Evolutionary conservation across 1,140 invertebrate genomes (phyloP), one percentile per base, ranked within the genome.

Genomic region (Pachyrhynchus sulphureomaculatus): DNA sequence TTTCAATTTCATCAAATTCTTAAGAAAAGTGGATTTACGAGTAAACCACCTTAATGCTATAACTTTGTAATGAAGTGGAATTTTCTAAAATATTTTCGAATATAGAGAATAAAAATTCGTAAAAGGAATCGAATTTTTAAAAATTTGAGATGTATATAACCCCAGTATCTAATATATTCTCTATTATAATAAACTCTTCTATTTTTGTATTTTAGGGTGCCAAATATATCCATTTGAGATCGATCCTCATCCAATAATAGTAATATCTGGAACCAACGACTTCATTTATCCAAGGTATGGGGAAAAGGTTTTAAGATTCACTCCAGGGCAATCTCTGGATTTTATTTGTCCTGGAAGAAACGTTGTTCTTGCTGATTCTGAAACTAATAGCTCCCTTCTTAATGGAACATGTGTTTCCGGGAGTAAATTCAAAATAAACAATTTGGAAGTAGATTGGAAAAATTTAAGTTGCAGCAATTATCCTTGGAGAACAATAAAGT

Each of bases 271-370:
- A 44, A 56, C 10, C 17, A 51, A 21, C 15, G 13, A 37, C 4
- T 62, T 69, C 12, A 9, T 69, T 10, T 69, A 67, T 32, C 58
- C 65, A 26, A 34, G 26, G 10, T 45, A 21, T 12, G 49, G 26
- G 0, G 62, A 64, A 48, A 55, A 13, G 36, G 36, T 51, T 3
- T 6, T 68, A n/a, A 26, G 21, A 4, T 44, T 68, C 42, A 12
- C 20, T 0, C 6, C 32, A 4, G 54, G 54, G 5, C 51, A 65
- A 37, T 26, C 32, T 10, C 23, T 65, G 2, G 47, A 60, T 10
- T 36, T 72, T 0, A 41, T 64, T 29, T 72, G 69, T 37, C 64
- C 69, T 2, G 57, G 57, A 26, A 47, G 62, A 41, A 37, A 44
- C 15, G 36, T 58, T 12, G 4, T 70, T 10, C 21, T 79, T 72